Conservation (phyloP, 2,888 invertebrate genomes). For the Sialis lutaria region DNA sequence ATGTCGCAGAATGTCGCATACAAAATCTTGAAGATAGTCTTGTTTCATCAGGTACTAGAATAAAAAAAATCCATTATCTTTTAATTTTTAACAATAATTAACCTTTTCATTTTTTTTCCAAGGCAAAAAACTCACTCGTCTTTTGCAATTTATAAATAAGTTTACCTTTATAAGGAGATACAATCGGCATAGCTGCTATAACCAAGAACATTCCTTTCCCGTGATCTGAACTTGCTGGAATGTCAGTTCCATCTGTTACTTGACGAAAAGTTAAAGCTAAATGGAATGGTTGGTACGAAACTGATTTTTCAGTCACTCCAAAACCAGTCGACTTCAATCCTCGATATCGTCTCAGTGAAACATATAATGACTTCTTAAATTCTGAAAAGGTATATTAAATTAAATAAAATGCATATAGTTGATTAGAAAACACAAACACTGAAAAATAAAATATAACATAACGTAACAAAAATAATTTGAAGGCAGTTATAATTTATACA, state of each 20-base stretch:
- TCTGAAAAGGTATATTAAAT: slow-evolving; percentile 17
- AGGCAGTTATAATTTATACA: too few relatives aligned
- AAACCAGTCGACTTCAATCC: slow-evolving; percentile 40
- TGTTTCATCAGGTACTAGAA: slow-evolving; percentile 35
- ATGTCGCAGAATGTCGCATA: slow-evolving; percentile 63
- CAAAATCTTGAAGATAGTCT: slow-evolving; percentile 47
- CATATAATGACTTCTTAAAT: slow-evolving; percentile 34
- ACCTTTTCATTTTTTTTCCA: slow-evolving; percentile 9
- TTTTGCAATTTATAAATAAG: background rate
- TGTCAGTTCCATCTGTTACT: slow-evolving; percentile 26
- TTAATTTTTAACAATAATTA: too few relatives aligned
- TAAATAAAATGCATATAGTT: too few relatives aligned
- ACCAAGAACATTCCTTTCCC: slow-evolving; percentile 40
- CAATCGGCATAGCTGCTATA: slow-evolving; percentile 54
- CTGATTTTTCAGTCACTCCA: slow-evolving; percentile 36
- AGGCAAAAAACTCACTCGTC: too few relatives aligned
- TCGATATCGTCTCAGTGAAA: slow-evolving; percentile 48
- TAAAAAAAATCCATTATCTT: background rate
- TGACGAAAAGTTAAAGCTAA: slow-evolving; percentile 53
- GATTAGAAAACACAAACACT: too few relatives aligned
- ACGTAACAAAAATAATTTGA: too few relatives aligned
- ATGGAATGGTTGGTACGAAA: slow-evolving; percentile 52
- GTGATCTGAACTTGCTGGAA: slow-evolving; percentile 15
- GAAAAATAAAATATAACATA: too few relatives aligned
- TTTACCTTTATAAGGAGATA: slow-evolving; percentile 62